Percentiles rank a stretch among this genome's conserved stretches.
These are phyloP conservation scores for Protodeltote pygarga DNA, from an alignment of 2,888 invertebrate genomes.

Conservation along the genomic window DNA sequence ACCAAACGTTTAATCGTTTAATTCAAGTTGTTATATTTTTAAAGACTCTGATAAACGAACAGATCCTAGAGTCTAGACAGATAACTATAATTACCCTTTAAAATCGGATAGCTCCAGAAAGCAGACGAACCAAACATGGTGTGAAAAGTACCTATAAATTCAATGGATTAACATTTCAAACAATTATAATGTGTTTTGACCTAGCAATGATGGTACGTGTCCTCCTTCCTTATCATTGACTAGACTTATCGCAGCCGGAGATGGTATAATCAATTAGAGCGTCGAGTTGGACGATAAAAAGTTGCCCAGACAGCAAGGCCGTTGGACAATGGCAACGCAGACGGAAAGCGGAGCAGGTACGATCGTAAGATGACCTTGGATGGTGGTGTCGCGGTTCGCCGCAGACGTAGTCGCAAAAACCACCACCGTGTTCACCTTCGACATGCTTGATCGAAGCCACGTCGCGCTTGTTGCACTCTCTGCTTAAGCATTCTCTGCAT, in stretches of 20 bases:
- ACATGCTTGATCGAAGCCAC: conserved; percentile 62
- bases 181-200: conserved; percentile 25
- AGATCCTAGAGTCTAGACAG: no score
- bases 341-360: conserved; percentile 68
- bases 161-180: not conserved
- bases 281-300: conserved; percentile 61
- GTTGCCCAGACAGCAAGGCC: conserved; percentile 69
- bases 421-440: conserved; percentile 64
- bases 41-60: no score
- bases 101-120: no score
- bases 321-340: conserved; percentile 58
- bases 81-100: no score
- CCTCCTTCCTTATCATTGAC: conserved; percentile 55
- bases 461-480: conserved; percentile 40
- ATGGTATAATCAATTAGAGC: conserved; percentile 54
- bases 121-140: no score
- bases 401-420: conserved; percentile 69
- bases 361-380: conserved; percentile 70
- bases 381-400: conserved; percentile 70
- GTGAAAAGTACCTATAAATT: no score
- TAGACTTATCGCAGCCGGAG: conserved; percentile 51
- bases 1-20: no score
- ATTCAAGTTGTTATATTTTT: no score
- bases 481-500: conserved; percentile 22
- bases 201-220: conserved; percentile 39